Base-by-base conservation (phyloP, 1,140 invertebrate species). In the Ctenoplectra terminalis region DNA sequence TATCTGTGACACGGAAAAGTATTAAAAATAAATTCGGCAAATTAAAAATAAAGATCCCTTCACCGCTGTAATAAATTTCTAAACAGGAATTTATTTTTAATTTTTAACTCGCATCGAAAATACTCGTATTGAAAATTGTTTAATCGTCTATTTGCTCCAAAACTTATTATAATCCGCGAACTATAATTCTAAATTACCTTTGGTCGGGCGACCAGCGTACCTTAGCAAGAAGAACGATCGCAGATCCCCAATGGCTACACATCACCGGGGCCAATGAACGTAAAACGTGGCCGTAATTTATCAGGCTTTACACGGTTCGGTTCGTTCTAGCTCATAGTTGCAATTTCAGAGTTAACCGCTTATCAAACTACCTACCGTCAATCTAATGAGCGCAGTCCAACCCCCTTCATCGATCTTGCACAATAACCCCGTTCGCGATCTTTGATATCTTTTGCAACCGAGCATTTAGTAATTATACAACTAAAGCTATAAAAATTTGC, bases 231-330 rank as follows among this genome's bases (percentile, higher is more conserved):
- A 67, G 74, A 69, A 69, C 34, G 37, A 34, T 43, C 72, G 26
- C 1, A 29, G 46, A 77, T 23, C 34, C 23, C 64, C 8, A 69
- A 58, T 56, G 31, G 61, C 52, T 11, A 31, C 63, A 46, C 26
- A 67, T 67, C 61, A 77, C 63, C 34, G 5, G 37, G 48, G 31
- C 20, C 64, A 56, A 69, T 56, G 61, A 69, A 77, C 34, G 50
- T 77, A 56, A 77, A 77, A 77, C 63, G 50, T 69, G 50, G 7
- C 63, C 26, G 63, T 67, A 69, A 77, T 77, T 77, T 77, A 77
- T 77, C 58, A 74, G 58, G 46, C 58, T 74, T 74, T 74, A 74
- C 26, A 61, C 72, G 43, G 15, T 37, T 63, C 58, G 40, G 58
- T 34, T 50, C 72, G 58, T 74, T 63, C 46, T 48, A 63, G 40